These are phyloP conservation scores for Scolanthus callimorphus DNA, from an alignment of 92 coral and sea anemone species.

Conservation along the genomic window DNA sequence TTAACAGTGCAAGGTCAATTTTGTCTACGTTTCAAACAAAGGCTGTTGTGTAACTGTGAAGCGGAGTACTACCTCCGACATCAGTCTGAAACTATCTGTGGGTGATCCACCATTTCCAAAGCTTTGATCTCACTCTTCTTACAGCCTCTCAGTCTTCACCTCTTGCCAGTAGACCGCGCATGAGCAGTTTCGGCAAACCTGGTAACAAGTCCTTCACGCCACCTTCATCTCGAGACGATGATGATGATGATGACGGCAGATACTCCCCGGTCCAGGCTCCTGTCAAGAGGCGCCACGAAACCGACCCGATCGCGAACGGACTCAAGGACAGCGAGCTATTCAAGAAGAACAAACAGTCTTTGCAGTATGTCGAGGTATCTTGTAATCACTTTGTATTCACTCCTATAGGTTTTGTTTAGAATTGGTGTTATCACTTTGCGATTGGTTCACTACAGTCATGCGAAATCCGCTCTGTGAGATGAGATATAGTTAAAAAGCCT, in stretches of 20 bases:
- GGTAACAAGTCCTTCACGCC: constrained; percentile 9
- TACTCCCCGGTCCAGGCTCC: constrained; percentile 11
- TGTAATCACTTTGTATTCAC: too few species aligned
- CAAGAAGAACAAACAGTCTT: constrained; percentile 19
- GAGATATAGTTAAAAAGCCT: too few species aligned
- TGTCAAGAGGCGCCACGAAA: constrained; percentile 6
- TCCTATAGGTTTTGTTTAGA: too few species aligned
- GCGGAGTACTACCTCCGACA: too few species aligned
- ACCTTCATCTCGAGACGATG: constrained; percentile 15
- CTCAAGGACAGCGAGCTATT: constrained; percentile 34
- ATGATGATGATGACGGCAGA: constrained; percentile 11
- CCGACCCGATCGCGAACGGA: constrained; percentile 33
- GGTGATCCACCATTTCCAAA: not conserved
- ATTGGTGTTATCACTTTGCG: too few species aligned
- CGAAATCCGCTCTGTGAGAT: too few species aligned
- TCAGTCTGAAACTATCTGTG: too few species aligned
- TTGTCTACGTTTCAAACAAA: too few species aligned
- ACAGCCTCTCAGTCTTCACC: constrained; percentile 12
- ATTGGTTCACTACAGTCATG: too few species aligned
- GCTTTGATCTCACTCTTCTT: not conserved
- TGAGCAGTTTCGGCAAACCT: constrained; percentile 86
- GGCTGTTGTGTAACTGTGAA: too few species aligned
- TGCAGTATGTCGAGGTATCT: constrained; percentile 68
- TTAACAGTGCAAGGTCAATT: too few species aligned
- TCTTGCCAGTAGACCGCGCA: constrained; percentile 48